Percentiles rank a stretch among this genome's conserved stretches.
Evolutionary conservation across 2,113 vertebrate genomes (phyloP).

Genomic region (Thunnus thynnus): DNA sequence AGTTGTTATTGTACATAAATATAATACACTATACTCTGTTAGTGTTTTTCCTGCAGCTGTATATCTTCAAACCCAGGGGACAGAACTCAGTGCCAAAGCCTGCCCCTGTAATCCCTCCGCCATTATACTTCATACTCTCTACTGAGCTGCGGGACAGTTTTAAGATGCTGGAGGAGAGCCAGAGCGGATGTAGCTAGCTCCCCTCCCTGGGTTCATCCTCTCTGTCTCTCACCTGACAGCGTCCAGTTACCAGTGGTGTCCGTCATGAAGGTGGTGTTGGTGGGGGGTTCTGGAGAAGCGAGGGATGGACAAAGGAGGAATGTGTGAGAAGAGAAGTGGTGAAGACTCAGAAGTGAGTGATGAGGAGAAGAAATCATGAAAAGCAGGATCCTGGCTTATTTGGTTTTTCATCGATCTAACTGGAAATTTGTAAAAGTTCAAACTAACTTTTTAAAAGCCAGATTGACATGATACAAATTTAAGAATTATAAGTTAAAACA

Average conservation of each 20-base stretch:
- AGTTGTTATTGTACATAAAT: conserved; percentile 69
- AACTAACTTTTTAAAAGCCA: conserved; percentile 6
- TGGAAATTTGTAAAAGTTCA: conserved; percentile 11
- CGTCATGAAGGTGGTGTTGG: conserved; percentile 60
- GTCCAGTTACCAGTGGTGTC: conserved; percentile 81
- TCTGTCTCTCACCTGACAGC: conserved; percentile 79
- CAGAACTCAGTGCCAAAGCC: conserved; percentile 53
- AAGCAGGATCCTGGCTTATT: conserved; percentile 7
- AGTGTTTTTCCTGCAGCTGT: conserved; percentile 65
- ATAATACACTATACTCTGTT: conserved; percentile 56
- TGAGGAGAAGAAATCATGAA: conserved; percentile 37
- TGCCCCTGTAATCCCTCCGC: conserved; percentile 28
- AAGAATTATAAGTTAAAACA: not conserved
- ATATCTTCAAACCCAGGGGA: conserved; percentile 66
- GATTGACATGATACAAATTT: not conserved
- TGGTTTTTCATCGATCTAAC: conserved; percentile 5
- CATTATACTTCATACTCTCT: conserved; percentile 50
- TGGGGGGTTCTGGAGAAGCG: conserved; percentile 76
- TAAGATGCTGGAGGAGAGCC: conserved; percentile 53
- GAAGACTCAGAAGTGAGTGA: conserved; percentile 48
- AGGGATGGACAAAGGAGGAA: conserved; percentile 75
- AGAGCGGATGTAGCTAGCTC: conserved; percentile 27
- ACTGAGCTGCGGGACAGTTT: conserved; percentile 57
- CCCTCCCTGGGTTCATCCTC: conserved; percentile 22
- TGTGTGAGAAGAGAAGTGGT: conserved; percentile 55